Evolutionary conservation across 1,140 invertebrate species (phyloP).

Genomic region (Coenobita brevimanus): DNA sequence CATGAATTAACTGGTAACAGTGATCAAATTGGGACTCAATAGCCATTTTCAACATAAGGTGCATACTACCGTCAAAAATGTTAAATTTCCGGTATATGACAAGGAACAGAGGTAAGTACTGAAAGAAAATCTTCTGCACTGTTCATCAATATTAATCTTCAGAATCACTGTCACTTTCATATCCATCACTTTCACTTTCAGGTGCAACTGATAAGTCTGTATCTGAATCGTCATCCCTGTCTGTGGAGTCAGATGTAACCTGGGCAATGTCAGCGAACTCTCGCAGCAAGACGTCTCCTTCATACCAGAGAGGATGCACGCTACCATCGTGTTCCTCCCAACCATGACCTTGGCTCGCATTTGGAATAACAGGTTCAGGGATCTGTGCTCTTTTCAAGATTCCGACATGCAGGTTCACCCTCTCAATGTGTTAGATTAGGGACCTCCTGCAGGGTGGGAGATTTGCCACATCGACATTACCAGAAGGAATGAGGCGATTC

Average conservation of each 20-base stretch:
- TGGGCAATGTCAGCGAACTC: background rate
- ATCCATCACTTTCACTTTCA: background rate
- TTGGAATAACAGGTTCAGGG: no score
- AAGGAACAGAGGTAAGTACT: background rate
- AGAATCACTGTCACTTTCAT: no score
- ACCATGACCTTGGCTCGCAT: no score
- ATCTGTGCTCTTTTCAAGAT: constrained; percentile 9
- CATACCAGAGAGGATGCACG: constrained; percentile 5
- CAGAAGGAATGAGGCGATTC: no score
- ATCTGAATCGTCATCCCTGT: background rate
- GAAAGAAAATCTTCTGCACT: constrained; percentile 3
- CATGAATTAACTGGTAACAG: background rate
- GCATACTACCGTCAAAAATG: no score
- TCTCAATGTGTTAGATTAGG: background rate
- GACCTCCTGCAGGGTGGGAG: no score
- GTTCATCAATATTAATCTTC: no score
- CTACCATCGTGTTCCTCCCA: background rate
- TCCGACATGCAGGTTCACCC: background rate
- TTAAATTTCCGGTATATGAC: no score
- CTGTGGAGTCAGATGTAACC: no score
- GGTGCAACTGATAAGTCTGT: constrained; percentile 1
- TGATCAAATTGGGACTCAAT: background rate
- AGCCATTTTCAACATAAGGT: background rate
- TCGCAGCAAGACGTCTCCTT: background rate
- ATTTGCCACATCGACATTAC: constrained; percentile 17